Base-by-base conservation (phyloP, 2,113 vertebrate genomes). In the Chionis minor region DNA sequence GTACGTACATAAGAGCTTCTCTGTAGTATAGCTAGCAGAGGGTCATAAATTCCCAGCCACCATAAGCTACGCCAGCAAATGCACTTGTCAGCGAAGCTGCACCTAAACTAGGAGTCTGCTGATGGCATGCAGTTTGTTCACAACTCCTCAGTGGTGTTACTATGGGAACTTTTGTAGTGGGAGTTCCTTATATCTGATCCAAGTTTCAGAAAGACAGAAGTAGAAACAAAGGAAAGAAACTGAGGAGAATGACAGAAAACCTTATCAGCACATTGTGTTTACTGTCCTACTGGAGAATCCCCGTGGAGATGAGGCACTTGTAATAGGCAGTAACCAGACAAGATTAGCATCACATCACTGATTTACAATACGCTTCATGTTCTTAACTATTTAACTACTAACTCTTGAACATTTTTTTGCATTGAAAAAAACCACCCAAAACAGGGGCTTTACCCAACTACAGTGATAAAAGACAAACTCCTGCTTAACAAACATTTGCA, bases 151-250 rank as follows among this genome's bases (percentile, higher is more conserved):
- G 40, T 22, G 33, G 80, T 21, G 45, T 73, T 70, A 80, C 71
- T 51, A 40, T 55, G 52, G 83, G 83, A 94, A 94, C 59, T 86
- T 92, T 32, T 30, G 35, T 10, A 81, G 49, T 28, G 30, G 66
- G 55, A 86, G 22, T 44, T 88, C 59, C 67, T 84, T 47, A 8
- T 19, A 58, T 30, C 63, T 71, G 63, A 73, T 74, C 32, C n/a
- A 58, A 83, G 47, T 77, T 92, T 93, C 58, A 88, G 38, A 91
- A 90, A 62, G n/a, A 71, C 16, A 81, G 30, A 56, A 84, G 22
- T 4, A 86, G 44, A 49, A 91, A 88, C 71, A 88, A 91, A 58
- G 67, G 22, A 86, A 90, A 69, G 52, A 92, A 82, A 54, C 26
- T 13, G 42, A 70, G 12, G 33, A 55, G 47, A 94, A 56, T 3